Evolutionary conservation across 64 coral and sea anemone genomes (phyloP).

Genomic region (Montipora cactus): DNA sequence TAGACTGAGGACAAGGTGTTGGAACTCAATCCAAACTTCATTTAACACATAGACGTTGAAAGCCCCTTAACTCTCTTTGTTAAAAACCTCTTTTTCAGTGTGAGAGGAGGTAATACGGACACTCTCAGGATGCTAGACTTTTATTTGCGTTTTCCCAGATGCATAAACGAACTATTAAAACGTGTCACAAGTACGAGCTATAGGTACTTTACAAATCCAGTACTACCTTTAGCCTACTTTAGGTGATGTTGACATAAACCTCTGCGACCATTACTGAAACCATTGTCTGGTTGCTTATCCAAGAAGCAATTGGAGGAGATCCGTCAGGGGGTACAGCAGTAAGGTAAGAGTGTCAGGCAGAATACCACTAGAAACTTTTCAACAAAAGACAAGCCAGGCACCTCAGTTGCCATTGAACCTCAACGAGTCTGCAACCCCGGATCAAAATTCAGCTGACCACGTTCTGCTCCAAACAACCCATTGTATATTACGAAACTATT

Average conservation of each 20-base stretch:
- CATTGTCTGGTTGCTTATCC: conserved; percentile 10
- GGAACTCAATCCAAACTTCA: background rate
- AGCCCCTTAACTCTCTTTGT: no score
- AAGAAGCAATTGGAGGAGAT: conserved; percentile 21
- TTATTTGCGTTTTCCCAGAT: conserved; percentile 50
- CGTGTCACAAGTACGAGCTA: background rate
- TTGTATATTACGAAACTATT: no score
- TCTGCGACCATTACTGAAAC: conserved; percentile 29
- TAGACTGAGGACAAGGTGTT: background rate
- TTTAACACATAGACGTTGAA: no score
- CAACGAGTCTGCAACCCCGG: conserved; percentile 34
- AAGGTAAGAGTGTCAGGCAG: no score
- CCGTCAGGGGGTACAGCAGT: no score
- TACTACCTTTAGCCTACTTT: no score
- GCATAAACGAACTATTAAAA: conserved; percentile 61
- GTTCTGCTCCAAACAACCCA: no score
- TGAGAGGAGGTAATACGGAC: background rate
- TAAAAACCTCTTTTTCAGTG: no score
- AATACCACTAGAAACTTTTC: no score
- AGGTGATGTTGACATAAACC: conserved; percentile 26
- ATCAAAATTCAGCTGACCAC: conserved; percentile 34
- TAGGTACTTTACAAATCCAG: no score
- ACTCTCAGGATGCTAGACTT: conserved; percentile 68
- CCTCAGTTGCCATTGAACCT: conserved; percentile 48
- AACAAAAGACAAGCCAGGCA: conserved; percentile 4